These are phyloP conservation scores for Erythrocebus patas DNA, from an alignment of 2,113 vertebrate species.

Conservation along the genomic window DNA sequence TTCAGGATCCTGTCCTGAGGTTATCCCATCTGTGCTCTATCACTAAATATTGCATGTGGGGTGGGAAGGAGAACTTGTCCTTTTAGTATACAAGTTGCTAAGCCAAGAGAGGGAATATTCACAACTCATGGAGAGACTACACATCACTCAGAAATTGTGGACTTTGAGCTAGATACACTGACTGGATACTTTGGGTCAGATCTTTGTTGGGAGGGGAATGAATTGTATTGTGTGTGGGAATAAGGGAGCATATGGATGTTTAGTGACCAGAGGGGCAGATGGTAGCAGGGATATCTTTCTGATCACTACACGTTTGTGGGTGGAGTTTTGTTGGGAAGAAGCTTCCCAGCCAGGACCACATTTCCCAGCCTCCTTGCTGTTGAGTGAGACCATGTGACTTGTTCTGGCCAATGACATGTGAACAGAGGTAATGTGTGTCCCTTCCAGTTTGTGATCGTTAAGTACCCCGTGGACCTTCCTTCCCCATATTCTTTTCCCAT, in stretches of 20 bases:
- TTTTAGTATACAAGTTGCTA: not conserved
- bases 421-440: not conserved
- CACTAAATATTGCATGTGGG: not conserved
- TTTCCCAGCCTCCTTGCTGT: not conserved
- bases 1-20: not conserved
- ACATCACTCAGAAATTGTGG: not conserved
- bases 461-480: not conserved
- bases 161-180: not conserved
- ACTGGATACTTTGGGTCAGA: not conserved
- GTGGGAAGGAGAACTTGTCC: not conserved
- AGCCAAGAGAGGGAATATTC: not conserved
- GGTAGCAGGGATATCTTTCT: not conserved
- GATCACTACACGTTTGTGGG: not conserved
- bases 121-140: not conserved
- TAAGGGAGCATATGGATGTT: not conserved
- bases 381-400: not conserved
- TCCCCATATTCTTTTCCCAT: not conserved
- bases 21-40: not conserved
- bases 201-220: not conserved
- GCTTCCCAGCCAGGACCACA: not conserved
- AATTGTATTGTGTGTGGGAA: not conserved
- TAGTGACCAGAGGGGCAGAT: not conserved
- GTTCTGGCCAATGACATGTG: not conserved
- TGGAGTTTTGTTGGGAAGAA: not conserved
- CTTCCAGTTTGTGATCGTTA: not conserved